Percentiles rank a stretch among this genome's conserved stretches.
These are phyloP conservation scores for Gerris buenoi DNA, from an alignment of 1,140 invertebrate genomes.

Conservation along the genomic window DNA sequence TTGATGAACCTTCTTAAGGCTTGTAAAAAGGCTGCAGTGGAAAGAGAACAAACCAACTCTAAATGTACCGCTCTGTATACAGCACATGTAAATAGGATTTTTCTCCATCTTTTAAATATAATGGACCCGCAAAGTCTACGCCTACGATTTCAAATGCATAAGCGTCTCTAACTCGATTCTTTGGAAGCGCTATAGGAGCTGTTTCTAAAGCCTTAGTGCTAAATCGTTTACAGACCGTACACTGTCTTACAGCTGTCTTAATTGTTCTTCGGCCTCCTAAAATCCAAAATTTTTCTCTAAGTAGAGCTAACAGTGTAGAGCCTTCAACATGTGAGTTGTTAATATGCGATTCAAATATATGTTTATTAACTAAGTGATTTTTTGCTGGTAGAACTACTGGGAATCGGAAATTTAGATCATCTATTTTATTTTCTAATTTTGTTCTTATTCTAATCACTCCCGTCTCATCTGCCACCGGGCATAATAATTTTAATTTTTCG, in stretches of 20 bases:
- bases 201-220: constrained; percentile 4
- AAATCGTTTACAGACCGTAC: constrained; percentile 14
- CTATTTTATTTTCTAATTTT: not conserved
- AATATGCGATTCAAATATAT: not conserved
- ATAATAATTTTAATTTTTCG: not conserved
- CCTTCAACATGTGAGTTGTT: not conserved
- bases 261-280: not conserved
- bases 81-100: constrained; percentile 16
- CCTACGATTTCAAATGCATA: not conserved
- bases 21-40: constrained; percentile 22
- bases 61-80: constrained; percentile 28
- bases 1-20: constrained; percentile 25
- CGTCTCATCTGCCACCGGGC: not conserved
- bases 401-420: not conserved
- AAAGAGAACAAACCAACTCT: constrained; percentile 25
- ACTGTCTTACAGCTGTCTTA: not conserved
- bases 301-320: not conserved
- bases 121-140: not conserved
- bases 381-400: not conserved
- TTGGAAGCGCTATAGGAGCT: not conserved
- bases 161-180: constrained; percentile 7
- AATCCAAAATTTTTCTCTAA: constrained; percentile 2
- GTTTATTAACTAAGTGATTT: constrained; percentile 3
- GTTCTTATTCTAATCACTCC: not conserved
- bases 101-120: not conserved